These are phyloP conservation scores for Apodemia hepburni DNA, from an alignment of 2,888 invertebrate species.

Conservation along the genomic window DNA sequence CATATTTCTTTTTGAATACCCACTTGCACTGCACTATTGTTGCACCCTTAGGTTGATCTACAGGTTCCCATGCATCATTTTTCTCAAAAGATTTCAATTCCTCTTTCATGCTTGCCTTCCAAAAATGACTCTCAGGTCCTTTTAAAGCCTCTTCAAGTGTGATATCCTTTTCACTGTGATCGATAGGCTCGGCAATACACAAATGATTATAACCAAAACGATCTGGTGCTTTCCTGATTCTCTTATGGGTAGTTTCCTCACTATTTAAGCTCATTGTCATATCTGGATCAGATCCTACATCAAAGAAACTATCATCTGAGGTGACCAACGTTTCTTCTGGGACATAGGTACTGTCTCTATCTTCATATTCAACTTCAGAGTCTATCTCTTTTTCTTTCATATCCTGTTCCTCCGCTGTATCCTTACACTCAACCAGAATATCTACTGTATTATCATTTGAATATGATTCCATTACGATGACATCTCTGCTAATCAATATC, in stretches of 20 bases:
- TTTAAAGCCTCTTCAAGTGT: slow-evolving; percentile 18
- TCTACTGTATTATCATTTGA: no score
- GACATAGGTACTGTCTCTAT: background rate
- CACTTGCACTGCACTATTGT: no score
- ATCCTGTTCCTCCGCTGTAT: background rate
- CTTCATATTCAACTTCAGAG: background rate
- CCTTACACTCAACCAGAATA: background rate
- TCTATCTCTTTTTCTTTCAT: background rate
- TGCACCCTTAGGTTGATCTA: no score
- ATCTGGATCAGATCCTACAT: background rate
- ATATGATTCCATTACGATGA: no score
- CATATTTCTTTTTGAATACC: no score
- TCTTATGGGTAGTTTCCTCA: slow-evolving; percentile 4
- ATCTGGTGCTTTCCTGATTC: slow-evolving; percentile 9
- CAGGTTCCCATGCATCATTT: no score
- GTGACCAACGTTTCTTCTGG: background rate
- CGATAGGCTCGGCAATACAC: slow-evolving; percentile 11
- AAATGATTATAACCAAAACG: slow-evolving; percentile 14
- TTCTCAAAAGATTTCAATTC: no score
- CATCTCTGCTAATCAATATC: no score
- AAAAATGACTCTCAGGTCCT: slow-evolving; percentile 1
- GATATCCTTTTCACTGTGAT: slow-evolving; percentile 5
- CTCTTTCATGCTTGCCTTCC: background rate
- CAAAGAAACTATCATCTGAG: background rate
- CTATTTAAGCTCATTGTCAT: background rate